A percentile compares a stretch with the other conserved stretches of the same genome.
Evolutionary conservation across 2,797 vertebrate genomes (phyloP).

Genomic region (Oryzias sinensis): DNA sequence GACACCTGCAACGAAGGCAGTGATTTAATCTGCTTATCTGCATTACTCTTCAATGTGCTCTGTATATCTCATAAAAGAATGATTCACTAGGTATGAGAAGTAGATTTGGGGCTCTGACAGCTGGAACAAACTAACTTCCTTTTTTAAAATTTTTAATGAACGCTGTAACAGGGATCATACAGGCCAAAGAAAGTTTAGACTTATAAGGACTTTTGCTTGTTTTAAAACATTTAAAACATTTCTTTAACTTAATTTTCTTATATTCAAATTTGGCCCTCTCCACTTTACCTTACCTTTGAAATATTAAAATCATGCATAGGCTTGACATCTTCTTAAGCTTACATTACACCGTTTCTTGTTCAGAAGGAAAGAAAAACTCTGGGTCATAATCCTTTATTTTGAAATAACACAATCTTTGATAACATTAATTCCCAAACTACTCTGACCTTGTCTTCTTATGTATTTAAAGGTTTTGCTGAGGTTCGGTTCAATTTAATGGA

Average conservation of each 20-base stretch:
- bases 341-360: too few relatives aligned
- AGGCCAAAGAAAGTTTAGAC: neutral
- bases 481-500: too few relatives aligned
- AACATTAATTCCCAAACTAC: too few relatives aligned
- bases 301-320: constrained; percentile 2
- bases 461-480: too few relatives aligned
- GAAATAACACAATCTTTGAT: too few relatives aligned
- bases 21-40: constrained; percentile 69
- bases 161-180: neutral
- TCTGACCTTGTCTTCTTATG: too few relatives aligned
- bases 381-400: neutral
- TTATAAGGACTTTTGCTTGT: constrained; percentile 1
- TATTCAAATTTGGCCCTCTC: too few relatives aligned
- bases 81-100: constrained; percentile 36
- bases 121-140: constrained; percentile 30
- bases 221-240: neutral
- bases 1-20: constrained; percentile 65
- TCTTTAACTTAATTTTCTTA: neutral
- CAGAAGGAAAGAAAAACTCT: neutral
- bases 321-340: neutral
- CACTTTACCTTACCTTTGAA: neutral
- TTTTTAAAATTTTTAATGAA: constrained; percentile 21
- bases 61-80: constrained; percentile 39
- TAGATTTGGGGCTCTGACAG: constrained; percentile 35
- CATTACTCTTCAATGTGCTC: constrained; percentile 26